Conservation (phyloP, 2,797 vertebrate species). For the Tragopan temminckii region DNA sequence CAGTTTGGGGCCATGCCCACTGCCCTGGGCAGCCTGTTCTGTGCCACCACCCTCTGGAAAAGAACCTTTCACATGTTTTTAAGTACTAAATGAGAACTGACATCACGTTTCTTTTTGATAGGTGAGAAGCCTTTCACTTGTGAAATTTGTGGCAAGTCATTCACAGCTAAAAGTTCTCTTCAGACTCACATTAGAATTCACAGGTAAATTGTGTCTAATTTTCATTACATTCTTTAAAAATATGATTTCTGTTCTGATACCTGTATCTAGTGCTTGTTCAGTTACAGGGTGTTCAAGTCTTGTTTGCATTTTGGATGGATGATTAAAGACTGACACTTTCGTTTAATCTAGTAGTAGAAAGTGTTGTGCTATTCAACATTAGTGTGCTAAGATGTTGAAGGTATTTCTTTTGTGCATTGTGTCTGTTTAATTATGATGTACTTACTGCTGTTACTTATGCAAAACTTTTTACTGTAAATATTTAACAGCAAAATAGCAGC, state of each 20-base stretch:
- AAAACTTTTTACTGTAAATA: not conserved
- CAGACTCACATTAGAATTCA: constrained; percentile 98
- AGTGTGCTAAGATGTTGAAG: not conserved
- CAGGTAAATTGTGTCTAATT: constrained; percentile 81
- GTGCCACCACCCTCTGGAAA: no score
- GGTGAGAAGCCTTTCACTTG: constrained; percentile 98
- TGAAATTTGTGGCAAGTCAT: constrained; percentile 98
- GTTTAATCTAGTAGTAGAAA: not conserved
- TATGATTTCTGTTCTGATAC: not conserved
- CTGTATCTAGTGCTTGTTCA: not conserved
- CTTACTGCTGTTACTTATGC: not conserved
- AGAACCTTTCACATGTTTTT: not conserved
- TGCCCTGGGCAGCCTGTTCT: no score
- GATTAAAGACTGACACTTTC: not conserved
- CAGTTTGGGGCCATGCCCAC: no score
- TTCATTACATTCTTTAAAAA: not conserved
- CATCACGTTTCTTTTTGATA: constrained; percentile 68
- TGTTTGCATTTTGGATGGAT: not conserved
- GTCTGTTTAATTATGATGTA: not conserved
- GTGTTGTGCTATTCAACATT: not conserved
- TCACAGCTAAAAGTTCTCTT: constrained; percentile 96
- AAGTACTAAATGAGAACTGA: not conserved
- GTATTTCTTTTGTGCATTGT: not conserved
- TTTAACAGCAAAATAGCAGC: not conserved
- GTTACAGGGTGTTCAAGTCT: not conserved